Conservation (phyloP, 2,797 vertebrate genomes). For the Sciaenops ocellatus region DNA sequence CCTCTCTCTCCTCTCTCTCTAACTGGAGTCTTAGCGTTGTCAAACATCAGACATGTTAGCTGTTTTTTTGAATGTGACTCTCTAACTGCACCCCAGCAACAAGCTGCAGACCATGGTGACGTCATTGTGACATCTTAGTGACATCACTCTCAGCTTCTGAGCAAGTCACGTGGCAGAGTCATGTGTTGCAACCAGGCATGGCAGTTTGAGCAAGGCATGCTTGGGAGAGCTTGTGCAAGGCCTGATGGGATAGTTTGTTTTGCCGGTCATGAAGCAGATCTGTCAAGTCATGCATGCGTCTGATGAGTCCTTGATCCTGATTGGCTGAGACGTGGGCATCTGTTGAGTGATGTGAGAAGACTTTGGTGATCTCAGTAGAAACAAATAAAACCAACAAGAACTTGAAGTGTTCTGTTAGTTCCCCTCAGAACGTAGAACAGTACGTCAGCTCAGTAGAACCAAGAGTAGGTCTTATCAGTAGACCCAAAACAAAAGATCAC, state of each 20-base stretch:
- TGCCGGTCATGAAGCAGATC: conserved; percentile 54
- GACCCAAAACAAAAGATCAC: no score
- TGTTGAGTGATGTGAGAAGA: conserved; percentile 41
- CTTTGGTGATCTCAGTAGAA: conserved; percentile 9
- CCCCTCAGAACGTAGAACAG: no score
- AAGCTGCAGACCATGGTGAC: conserved; percentile 64
- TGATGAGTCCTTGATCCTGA: conserved; percentile 60
- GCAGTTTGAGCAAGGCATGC: conserved; percentile 79
- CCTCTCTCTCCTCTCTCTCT: conserved; percentile 43
- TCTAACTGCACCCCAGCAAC: conserved; percentile 72
- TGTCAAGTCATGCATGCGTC: conserved; percentile 63
- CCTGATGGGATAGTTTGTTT: conserved; percentile 67
- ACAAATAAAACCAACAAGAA: background rate
- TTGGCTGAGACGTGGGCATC: conserved; percentile 47
- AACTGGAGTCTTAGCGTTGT: conserved; percentile 41
- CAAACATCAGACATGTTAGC: conserved; percentile 54
- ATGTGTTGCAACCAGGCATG: conserved; percentile 77
- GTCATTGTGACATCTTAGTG: conserved; percentile 72
- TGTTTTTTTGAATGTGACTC: conserved; percentile 64
- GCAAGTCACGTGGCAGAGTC: conserved; percentile 70
- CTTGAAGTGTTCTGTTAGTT: no score
- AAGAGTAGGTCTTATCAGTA: no score
- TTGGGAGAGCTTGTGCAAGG: conserved; percentile 69
- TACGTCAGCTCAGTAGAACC: no score
- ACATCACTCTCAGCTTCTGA: conserved; percentile 74